These are phyloP conservation scores for Wasmannia auropunctata DNA, from an alignment of 1,140 invertebrate genomes.

Conservation along the genomic window DNA sequence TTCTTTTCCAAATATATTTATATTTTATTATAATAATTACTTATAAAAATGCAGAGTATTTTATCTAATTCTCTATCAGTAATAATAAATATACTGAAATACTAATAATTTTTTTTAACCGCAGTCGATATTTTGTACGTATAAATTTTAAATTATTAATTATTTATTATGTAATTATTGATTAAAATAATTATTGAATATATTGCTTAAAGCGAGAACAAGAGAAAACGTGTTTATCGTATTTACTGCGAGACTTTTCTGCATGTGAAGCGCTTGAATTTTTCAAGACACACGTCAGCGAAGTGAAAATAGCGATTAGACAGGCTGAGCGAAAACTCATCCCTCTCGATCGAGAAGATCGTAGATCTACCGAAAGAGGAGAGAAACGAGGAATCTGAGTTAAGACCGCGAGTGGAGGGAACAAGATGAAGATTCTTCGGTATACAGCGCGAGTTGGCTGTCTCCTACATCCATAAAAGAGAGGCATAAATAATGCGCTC, in stretches of 20 bases:
- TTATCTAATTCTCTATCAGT: background rate
- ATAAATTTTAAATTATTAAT: background rate
- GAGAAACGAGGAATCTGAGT: background rate
- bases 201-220: background rate
- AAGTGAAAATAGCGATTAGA: slow-evolving; percentile 63
- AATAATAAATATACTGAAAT: background rate
- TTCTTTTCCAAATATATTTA: background rate
- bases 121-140: background rate
- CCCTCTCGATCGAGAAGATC: background rate
- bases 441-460: background rate
- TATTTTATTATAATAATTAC: background rate
- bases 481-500: slow-evolving; percentile 69
- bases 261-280: slow-evolving; percentile 23
- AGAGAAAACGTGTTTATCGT: background rate
- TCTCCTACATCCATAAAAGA: slow-evolving; percentile 63
- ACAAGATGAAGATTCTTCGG: background rate
- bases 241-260: slow-evolving; percentile 36
- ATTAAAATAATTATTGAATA: background rate
- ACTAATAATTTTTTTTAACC: too few species aligned
- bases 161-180: background rate
- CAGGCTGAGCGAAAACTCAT: slow-evolving; percentile 25
- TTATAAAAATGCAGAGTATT: background rate
- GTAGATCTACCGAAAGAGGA: background rate
- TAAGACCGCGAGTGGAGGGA: background rate
- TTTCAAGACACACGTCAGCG: background rate